phyloP scores from a whole-genome alignment of 2,797 vertebrate genomes.

The Cephalopachus bancanus region DNA sequence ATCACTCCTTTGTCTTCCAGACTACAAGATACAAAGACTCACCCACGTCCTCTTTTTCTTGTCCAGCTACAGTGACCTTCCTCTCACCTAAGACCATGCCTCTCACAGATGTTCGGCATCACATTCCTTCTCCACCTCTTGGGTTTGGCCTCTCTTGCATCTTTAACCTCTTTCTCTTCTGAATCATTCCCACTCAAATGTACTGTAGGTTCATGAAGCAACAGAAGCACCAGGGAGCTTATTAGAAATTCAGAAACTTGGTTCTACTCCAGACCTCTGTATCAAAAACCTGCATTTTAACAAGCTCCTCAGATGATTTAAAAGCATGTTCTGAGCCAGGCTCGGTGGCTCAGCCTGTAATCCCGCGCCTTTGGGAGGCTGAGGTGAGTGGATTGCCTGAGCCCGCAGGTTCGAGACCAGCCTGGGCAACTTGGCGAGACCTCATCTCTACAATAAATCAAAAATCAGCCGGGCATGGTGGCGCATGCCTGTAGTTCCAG shows the following conservation, averaged over 20 bases:
- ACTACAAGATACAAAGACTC: not conserved
- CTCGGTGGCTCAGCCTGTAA: too few species aligned
- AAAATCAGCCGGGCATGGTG: too few species aligned
- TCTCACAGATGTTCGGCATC: too few species aligned
- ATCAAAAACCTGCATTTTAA: not conserved
- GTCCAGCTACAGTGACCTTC: not conserved
- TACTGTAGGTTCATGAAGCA: not conserved
- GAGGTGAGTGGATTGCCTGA: too few species aligned
- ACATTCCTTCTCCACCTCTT: not conserved
- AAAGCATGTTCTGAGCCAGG: not conserved
- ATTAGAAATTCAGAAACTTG: not conserved
- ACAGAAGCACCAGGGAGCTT: rapidly evolving
- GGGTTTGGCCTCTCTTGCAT: not conserved
- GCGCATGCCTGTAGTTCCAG: too few species aligned
- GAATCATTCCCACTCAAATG: not conserved
- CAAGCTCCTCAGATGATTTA: not conserved
- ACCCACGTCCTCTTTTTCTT: not conserved
- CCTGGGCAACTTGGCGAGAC: too few species aligned
- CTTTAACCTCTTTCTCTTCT: not conserved
- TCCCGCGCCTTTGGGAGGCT: too few species aligned
- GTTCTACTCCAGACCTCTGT: not conserved
- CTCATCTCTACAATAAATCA: too few species aligned
- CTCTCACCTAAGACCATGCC: not conserved
- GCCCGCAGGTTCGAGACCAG: too few species aligned
- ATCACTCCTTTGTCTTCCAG: not conserved